Conservation (phyloP, 2,888 invertebrate genomes). For the Pterostichus madidus region DNA sequence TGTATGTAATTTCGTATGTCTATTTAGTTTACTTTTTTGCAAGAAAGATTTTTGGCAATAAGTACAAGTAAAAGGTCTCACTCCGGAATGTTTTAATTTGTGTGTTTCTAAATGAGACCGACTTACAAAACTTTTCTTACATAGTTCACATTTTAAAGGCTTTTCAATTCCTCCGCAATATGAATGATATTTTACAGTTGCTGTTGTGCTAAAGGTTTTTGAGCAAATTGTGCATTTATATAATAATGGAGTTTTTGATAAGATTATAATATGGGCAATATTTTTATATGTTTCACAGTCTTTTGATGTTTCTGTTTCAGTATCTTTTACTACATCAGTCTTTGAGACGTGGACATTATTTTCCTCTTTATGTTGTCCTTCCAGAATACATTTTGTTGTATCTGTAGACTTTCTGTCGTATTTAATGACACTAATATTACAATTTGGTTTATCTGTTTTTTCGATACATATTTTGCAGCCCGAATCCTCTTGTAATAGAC, state of each 20-base stretch:
- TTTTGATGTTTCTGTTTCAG: constrained; percentile 14
- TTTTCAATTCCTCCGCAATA: constrained; percentile 81
- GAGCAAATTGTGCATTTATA: constrained; percentile 85
- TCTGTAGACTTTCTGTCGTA: constrained; percentile 47
- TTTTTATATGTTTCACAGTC: constrained; percentile 26
- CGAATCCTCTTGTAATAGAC: constrained; percentile 83
- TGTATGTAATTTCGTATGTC: constrained; percentile 84
- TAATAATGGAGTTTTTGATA: constrained; percentile 75
- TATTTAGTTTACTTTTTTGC: constrained; percentile 84
- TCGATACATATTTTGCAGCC: constrained; percentile 81
- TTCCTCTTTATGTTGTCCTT: constrained; percentile 64
- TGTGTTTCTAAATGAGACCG: constrained; percentile 88
- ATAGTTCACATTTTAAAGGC: constrained; percentile 78
- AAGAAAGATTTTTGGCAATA: constrained; percentile 85
- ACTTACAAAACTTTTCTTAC: constrained; percentile 83
- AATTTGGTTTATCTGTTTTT: constrained; percentile 52
- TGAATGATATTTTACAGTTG: constrained; percentile 83
- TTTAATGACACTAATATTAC: constrained; percentile 62
- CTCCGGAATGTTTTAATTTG: constrained; percentile 82
- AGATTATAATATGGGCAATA: constrained; percentile 58
- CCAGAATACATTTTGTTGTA: constrained; percentile 58
- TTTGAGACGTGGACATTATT: neutral
- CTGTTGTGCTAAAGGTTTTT: constrained; percentile 84
- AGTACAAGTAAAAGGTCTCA: constrained; percentile 81
- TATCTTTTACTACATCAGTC: constrained; percentile 63